Conservation (phyloP, 2,113 vertebrate genomes). For the Phoenicopterus ruber region DNA sequence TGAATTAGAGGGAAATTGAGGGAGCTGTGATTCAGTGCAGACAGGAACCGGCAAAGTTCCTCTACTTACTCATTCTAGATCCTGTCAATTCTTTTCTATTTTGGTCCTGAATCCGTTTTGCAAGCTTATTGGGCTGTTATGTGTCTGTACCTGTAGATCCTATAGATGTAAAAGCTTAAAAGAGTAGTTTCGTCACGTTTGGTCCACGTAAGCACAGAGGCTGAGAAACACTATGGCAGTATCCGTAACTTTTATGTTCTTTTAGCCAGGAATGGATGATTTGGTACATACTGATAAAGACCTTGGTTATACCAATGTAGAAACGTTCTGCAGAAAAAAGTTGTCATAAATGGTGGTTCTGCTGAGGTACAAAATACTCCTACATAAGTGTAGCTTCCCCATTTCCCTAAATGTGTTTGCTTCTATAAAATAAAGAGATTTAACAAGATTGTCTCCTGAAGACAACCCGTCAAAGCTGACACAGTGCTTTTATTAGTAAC, state of each 20-base stretch:
- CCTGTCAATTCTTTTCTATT: constrained; percentile 34
- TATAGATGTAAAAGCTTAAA: background rate
- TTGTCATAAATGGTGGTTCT: background rate
- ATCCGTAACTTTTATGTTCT: background rate
- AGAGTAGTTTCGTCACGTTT: background rate
- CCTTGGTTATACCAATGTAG: background rate
- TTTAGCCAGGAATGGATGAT: background rate
- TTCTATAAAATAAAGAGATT: background rate
- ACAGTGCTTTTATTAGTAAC: background rate
- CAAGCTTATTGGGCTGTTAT: background rate
- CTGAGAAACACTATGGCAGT: background rate
- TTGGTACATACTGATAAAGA: background rate
- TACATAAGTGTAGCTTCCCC: background rate
- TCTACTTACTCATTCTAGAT: constrained; percentile 37
- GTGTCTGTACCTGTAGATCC: background rate
- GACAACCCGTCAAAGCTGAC: background rate
- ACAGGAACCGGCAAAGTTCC: constrained; percentile 35
- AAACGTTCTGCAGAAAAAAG: background rate
- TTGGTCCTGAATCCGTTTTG: background rate
- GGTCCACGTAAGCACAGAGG: background rate
- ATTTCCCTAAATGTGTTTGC: background rate
- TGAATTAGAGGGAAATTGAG: background rate
- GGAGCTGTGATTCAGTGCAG: constrained; percentile 31
- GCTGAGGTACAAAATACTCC: background rate
- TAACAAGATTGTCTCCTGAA: background rate